Evolutionary conservation across 2,797 vertebrate species (phyloP).

Genomic region (Fringilla coelebs): DNA sequence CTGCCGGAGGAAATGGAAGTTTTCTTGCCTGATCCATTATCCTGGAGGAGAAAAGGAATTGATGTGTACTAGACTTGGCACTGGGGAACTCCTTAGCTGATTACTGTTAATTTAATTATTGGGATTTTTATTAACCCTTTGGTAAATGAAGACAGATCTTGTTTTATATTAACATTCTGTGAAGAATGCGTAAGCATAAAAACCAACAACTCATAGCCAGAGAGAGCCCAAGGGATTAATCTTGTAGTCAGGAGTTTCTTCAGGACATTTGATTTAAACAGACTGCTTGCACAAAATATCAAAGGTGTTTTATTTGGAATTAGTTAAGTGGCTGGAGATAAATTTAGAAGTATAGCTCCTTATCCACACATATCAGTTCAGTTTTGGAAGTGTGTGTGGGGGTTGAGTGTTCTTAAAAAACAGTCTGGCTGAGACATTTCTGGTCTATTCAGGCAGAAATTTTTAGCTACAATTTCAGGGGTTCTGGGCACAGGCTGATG

Average conservation of each 20-base stretch:
- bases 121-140: constrained; percentile 49
- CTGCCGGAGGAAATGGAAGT: neutral
- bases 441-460: neutral
- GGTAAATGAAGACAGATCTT: neutral
- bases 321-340: constrained; percentile 33
- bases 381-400: neutral
- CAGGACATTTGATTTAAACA: constrained; percentile 45
- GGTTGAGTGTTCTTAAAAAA: neutral
- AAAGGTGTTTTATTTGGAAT: constrained; percentile 44
- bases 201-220: neutral
- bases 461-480: neutral
- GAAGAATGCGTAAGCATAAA: neutral
- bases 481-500: neutral
- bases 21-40: neutral
- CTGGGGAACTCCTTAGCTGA: neutral
- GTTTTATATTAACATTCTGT: neutral
- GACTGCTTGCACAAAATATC: constrained; percentile 25
- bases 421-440: neutral
- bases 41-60: constrained; percentile 5
- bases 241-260: constrained; percentile 37
- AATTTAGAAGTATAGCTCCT: constrained; percentile 36
- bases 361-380: neutral
- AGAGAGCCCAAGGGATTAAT: neutral
- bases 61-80: neutral
- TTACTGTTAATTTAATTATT: constrained; percentile 40